phyloP scores from a whole-genome alignment of 2,888 invertebrate genomes.

The Eupsilia transversa region DNA sequence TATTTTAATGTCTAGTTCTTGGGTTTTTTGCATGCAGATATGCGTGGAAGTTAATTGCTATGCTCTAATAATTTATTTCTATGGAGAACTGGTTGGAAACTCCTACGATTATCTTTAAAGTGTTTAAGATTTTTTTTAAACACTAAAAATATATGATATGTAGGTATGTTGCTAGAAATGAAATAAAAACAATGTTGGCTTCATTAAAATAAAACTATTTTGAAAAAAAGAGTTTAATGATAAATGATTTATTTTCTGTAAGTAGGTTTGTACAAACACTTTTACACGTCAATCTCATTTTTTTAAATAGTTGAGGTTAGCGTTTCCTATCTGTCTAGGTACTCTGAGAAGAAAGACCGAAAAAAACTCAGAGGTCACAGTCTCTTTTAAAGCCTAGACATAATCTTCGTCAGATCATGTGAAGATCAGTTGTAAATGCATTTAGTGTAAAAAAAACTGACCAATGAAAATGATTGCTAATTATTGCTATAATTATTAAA shows the following conservation, averaged over 20 bases:
- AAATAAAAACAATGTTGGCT: neutral
- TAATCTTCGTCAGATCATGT: too few relatives aligned
- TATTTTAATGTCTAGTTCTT: neutral
- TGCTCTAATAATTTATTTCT: neutral
- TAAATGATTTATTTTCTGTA: too few relatives aligned
- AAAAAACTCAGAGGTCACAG: too few relatives aligned
- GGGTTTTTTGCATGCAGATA: neutral
- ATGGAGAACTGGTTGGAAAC: neutral
- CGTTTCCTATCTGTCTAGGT: too few relatives aligned
- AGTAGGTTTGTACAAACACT: too few relatives aligned
- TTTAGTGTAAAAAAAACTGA: neutral
- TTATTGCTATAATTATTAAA: neutral
- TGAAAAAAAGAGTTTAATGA: neutral
- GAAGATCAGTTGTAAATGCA: too few relatives aligned
- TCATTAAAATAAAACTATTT: neutral
- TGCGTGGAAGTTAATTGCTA: constrained; percentile 2
- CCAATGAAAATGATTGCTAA: neutral
- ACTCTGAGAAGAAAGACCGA: too few relatives aligned
- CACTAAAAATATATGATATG: neutral
- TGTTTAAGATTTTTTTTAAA: neutral
- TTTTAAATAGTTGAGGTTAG: too few relatives aligned
- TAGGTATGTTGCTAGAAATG: neutral
- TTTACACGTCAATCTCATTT: too few relatives aligned
- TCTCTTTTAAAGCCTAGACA: too few relatives aligned
- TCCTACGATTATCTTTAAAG: neutral